Evolutionary conservation across 1,140 invertebrate species (phyloP), one percentile per base, ranked within the genome.

Genomic region (Cardiocondyla obscurior): DNA sequence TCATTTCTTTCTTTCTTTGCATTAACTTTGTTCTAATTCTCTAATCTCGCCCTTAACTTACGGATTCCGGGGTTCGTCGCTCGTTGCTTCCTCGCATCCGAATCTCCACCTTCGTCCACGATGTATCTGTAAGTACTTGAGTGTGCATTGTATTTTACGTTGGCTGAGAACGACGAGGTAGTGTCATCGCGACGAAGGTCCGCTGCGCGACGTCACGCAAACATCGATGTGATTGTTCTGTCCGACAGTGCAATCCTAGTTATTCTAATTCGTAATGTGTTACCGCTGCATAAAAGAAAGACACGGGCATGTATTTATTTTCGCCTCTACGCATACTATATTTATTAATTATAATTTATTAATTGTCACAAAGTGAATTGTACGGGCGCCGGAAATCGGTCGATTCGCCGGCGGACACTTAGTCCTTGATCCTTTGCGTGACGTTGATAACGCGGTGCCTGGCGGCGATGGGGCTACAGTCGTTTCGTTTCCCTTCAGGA

Each of bases 81-180:
- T 67, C n/a, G n/a, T 39, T 2, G 25, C 1, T 53, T 6, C 12
- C n/a, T 69, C 28, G 62, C 33, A 22, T 53, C 30, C 74, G 22
- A 25, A n/a, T 60, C 55, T 69, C 39, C 65, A 72, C 19, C 64
- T 85, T 87, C 70, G 69, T 57, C 81, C 77, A 74, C 72, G 58
- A 74, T 87, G n/a, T 65, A 74, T 87, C 64, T 87, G 83, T 87
- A 82, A 85, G 82, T 88, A 88, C 83, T 88, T 87, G 70, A 72
- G 85, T 88, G 85, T 85, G 86, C 44, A 85, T 79, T 85, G 85
- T 87, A 69, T 85, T 85, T 77, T 82, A 46, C 39, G 51, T 76
- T 85, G 62, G 60, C 14, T 42, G 36, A 58, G 65, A 60, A 85
- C 22, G 69, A 67, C 64, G 70, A 36, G 67, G 55, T 73, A 72